A percentile compares a stretch with the other conserved stretches of the same genome.
These are phyloP conservation scores for Eurypyga helias DNA, from an alignment of 2,113 vertebrate genomes.

Conservation along the genomic window DNA sequence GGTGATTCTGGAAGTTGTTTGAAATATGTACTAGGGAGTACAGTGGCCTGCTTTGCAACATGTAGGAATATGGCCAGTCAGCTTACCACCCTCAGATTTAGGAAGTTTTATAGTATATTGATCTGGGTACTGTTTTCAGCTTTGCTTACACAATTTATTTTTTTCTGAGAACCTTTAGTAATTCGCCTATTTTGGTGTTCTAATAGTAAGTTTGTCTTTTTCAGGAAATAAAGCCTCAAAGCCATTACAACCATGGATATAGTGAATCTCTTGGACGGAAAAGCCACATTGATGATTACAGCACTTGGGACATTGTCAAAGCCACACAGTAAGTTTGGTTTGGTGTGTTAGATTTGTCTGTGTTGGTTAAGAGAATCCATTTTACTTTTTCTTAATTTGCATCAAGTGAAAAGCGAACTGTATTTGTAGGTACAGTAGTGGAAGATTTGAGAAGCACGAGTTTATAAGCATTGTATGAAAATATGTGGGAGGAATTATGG, in stretches of 20 bases:
- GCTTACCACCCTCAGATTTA: neutral
- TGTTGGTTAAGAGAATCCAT: neutral
- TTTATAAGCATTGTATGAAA: neutral
- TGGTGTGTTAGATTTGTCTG: neutral
- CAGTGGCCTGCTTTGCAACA: neutral
- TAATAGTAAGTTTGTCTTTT: slow-evolving; percentile 46
- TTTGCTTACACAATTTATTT: neutral
- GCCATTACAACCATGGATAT: slow-evolving; percentile 96
- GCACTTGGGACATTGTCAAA: slow-evolving; percentile 99
- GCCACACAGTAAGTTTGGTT: slow-evolving; percentile 93
- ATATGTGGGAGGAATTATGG: accelerated
- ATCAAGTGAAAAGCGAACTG: neutral
- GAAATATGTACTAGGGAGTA: neutral
- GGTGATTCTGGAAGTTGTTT: neutral
- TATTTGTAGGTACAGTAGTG: neutral
- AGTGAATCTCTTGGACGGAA: slow-evolving; percentile 91
- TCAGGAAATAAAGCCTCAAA: slow-evolving; percentile 95
- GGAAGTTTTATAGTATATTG: neutral
- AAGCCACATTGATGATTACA: slow-evolving; percentile 96
- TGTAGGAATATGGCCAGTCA: neutral
- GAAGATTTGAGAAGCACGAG: neutral
- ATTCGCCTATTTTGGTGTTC: neutral
- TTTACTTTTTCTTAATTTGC: neutral
- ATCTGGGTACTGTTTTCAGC: neutral
- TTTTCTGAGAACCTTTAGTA: neutral